phyloP scores from a whole-genome alignment of 1,140 invertebrate species.

The Leptopilina clavipes region DNA sequence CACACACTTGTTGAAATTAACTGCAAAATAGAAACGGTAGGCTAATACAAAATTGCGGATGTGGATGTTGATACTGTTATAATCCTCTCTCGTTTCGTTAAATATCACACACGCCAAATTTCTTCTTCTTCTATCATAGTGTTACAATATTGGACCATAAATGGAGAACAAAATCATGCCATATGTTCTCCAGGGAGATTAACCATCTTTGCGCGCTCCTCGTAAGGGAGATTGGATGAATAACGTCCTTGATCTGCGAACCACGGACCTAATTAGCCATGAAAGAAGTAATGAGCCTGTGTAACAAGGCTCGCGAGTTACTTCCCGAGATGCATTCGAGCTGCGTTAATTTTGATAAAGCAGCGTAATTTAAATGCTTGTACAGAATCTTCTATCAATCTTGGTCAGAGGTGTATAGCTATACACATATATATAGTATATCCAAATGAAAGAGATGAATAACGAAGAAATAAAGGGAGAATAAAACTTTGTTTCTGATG shows the following conservation, averaged over 20 bases:
- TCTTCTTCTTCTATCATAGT: too few species aligned
- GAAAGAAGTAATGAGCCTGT: constrained; percentile 30
- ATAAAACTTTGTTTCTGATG: neutral
- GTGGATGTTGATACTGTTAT: constrained; percentile 57
- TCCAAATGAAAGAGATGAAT: constrained; percentile 1
- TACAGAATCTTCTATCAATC: constrained; percentile 2
- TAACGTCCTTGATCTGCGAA: constrained; percentile 19
- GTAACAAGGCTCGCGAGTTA: constrained; percentile 14
- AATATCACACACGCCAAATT: too few species aligned
- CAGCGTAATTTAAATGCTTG: constrained; percentile 18
- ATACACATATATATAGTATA: neutral
- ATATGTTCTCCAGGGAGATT: constrained; percentile 28
- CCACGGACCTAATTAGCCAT: constrained; percentile 24
- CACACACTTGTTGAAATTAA: constrained; percentile 53
- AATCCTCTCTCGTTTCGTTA: constrained; percentile 43
- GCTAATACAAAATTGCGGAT: constrained; percentile 48
- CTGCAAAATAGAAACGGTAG: constrained; percentile 44
- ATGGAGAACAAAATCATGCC: neutral
- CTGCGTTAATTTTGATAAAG: constrained; percentile 20
- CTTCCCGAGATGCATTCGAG: constrained; percentile 6
- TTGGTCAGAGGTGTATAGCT: neutral
- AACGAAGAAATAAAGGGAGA: neutral
- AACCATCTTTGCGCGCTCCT: neutral
- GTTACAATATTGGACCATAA: neutral
- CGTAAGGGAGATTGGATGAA: constrained; percentile 21